Evolutionary conservation across 2,888 invertebrate species (phyloP).

Genomic region (Eupelmus urozonus): DNA sequence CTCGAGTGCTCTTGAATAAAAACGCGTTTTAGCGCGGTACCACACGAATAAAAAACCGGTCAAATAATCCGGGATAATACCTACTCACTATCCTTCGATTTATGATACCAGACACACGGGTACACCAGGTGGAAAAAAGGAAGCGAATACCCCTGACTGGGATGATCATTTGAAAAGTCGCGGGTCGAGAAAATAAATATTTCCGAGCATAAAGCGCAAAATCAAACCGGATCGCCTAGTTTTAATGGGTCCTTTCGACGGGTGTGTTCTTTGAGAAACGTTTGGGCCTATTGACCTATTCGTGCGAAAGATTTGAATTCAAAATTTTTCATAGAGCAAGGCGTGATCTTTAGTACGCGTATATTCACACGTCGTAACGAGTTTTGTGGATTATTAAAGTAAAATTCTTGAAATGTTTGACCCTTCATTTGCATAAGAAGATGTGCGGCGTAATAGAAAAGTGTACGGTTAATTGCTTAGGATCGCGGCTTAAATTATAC

Average conservation of each 20-base stretch:
- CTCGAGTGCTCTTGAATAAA: slow-evolving; percentile 16
- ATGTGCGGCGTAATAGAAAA: neutral
- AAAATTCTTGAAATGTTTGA: slow-evolving; percentile 25
- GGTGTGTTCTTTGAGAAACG: neutral
- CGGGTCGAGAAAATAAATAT: neutral
- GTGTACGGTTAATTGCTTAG: slow-evolving; percentile 13
- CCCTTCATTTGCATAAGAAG: slow-evolving; percentile 29
- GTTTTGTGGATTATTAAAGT: slow-evolving; percentile 27
- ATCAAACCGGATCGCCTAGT: slow-evolving; percentile 43
- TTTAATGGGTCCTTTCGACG: neutral
- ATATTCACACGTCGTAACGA: slow-evolving; percentile 19
- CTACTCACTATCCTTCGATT: slow-evolving; percentile 26
- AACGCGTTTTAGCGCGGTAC: slow-evolving; percentile 9
- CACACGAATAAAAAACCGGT: slow-evolving; percentile 28
- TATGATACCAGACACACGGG: neutral
- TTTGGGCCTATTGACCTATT: neutral
- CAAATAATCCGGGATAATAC: slow-evolving; percentile 23
- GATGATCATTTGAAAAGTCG: slow-evolving; percentile 31
- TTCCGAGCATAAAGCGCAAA: neutral
- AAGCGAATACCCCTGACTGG: slow-evolving; percentile 34
- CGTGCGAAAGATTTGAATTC: slow-evolving; percentile 14
- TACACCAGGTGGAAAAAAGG: neutral
- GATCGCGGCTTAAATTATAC: slow-evolving; percentile 40
- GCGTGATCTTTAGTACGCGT: slow-evolving; percentile 38
- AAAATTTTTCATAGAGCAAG: slow-evolving; percentile 32